Base-by-base conservation (phyloP, 2,888 invertebrate species). In the Thereva nobilitata region DNA sequence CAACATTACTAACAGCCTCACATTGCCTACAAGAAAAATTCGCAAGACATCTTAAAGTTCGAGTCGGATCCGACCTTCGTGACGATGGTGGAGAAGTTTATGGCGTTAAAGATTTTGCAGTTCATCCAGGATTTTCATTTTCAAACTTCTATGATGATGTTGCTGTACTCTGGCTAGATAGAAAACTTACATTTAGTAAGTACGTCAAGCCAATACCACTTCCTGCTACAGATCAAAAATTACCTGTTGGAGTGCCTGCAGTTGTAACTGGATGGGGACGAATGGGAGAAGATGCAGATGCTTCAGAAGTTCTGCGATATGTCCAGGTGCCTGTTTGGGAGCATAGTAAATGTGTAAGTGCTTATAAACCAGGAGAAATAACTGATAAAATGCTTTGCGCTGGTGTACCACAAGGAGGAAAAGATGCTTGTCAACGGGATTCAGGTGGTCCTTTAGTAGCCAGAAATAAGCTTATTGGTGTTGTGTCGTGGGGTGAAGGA, bases 331-430 rank as follows among this genome's bases (percentile, higher is more conserved):
- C 65, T 10, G 49, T 66, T 12, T 49, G 55, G 10, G 3, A 37
- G 8, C 55, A 41, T 6, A 8, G 1, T 8, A 40, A 47, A 0
- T 86, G 86, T 38, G 34, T 42, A 10, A 7, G 53, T 37, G 4
- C 49, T 5, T 59, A 64, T n/a, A 64, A 35, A 37, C 23, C 40
- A 79, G 0, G 37, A 4, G 8, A 52, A 54, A 83, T 79, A 49
- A 82, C 83, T 0, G 68, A 79, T 0, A 77, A 74, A 1, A 84
- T 86, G 82, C 72, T 84, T 0, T 86, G 86, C 71, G 86, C 86
- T 47, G 85, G 85, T 1, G 72, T 74, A 0, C 73, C 77, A 0
- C 72, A 76, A 54, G 85, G 84, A n/a, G 83, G 82, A 44, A 45
- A 56, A 47, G 68, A 68, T 53, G 40, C 52, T 2, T 68, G 68